Conservation (phyloP, 2,888 invertebrate species). For the Scaptomyza polygonia region DNA sequence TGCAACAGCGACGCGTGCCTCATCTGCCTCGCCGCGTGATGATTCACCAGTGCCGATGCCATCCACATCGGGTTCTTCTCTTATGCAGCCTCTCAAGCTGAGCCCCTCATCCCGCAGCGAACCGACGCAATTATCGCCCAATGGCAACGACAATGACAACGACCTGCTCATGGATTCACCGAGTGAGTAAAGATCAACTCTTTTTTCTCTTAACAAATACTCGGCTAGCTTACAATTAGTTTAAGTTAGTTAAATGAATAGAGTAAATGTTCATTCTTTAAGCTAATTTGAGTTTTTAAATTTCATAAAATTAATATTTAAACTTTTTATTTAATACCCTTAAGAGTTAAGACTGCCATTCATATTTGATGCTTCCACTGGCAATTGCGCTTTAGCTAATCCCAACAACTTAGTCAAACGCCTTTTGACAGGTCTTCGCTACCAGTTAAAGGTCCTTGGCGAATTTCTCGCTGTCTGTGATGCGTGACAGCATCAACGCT, state of each 20-base stretch:
- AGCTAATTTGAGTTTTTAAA: not conserved
- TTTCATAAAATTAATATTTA: too few relatives aligned
- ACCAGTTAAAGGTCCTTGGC: constrained; percentile 1
- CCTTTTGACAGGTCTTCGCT: constrained; percentile 21
- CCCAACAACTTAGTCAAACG: constrained; percentile 25
- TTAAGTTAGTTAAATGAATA: constrained; percentile 28
- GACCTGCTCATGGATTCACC: constrained; percentile 93
- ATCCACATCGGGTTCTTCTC: constrained; percentile 62
- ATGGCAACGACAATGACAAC: constrained; percentile 86
- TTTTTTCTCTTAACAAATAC: constrained; percentile 33
- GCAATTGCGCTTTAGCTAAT: constrained; percentile 23
- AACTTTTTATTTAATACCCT: too few relatives aligned
- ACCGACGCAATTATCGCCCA: constrained; percentile 86
- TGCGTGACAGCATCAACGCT: constrained; percentile 67
- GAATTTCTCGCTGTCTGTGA: constrained; percentile 22
- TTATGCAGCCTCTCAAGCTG: constrained; percentile 86
- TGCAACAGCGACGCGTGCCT: constrained; percentile 73
- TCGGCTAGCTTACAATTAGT: not conserved
- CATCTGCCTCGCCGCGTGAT: constrained; percentile 74
- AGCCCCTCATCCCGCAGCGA: constrained; percentile 85
- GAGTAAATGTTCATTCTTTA: not conserved
- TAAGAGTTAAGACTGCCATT: not conserved
- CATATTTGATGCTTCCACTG: not conserved
- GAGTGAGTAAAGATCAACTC: constrained; percentile 88
- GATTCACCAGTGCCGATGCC: constrained; percentile 74